These are phyloP conservation scores for Dryoscopus gambensis DNA, from an alignment of 2,113 vertebrate genomes.

Conservation along the genomic window DNA sequence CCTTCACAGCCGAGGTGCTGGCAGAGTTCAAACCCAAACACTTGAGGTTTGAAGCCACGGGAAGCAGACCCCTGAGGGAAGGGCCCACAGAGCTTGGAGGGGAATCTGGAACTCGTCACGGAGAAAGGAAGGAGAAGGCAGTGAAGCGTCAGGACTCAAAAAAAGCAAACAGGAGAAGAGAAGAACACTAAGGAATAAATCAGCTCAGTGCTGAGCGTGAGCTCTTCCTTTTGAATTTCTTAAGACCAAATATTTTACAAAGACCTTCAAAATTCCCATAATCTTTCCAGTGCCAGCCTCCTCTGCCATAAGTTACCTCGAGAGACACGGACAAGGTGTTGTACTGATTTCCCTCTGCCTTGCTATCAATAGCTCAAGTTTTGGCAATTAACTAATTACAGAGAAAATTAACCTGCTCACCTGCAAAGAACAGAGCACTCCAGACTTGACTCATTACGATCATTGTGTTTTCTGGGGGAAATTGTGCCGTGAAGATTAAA, in stretches of 20 bases:
- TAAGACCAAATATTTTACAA: not conserved
- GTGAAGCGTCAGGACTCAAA: not conserved
- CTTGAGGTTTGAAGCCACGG: not conserved
- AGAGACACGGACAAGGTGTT: not conserved
- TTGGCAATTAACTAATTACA: conserved; percentile 45
- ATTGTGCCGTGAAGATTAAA: not conserved
- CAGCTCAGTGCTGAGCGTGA: not conserved
- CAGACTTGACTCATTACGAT: conserved; percentile 45
- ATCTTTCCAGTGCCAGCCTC: not conserved
- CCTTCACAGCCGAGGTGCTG: not conserved
- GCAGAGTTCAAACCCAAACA: not conserved
- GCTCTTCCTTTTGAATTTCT: not conserved
- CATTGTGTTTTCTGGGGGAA: conserved; percentile 10
- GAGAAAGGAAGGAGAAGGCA: not conserved
- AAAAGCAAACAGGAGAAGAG: not conserved
- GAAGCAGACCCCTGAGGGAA: not conserved
- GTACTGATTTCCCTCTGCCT: not conserved
- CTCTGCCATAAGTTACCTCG: not conserved
- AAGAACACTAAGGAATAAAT: not conserved
- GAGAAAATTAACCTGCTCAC: conserved; percentile 54
- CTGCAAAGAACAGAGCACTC: conserved; percentile 8
- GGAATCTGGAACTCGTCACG: not conserved
- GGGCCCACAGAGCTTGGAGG: not conserved
- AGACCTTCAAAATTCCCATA: not conserved
- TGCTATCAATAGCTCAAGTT: not conserved